Evolutionary conservation across 2,888 invertebrate genomes (phyloP).

Genomic region (Geotrupes spiniger): DNA sequence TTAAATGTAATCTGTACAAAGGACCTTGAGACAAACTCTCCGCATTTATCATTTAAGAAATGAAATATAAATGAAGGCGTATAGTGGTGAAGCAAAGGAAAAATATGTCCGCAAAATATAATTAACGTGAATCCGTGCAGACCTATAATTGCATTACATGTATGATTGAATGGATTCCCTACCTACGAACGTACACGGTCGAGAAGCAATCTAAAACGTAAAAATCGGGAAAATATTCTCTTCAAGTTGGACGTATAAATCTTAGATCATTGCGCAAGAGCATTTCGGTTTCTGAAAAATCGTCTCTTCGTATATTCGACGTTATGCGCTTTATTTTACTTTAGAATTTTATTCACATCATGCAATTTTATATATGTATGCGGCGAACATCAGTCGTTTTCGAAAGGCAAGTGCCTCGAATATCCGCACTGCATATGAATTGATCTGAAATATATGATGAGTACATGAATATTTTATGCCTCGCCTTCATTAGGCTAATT

Average conservation of each 20-base stretch:
- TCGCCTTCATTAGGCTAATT: constrained; percentile 4
- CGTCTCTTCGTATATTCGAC: constrained; percentile 10
- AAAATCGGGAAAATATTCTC: constrained; percentile 2
- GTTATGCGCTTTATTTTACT: constrained; percentile 25
- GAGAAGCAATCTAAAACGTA: too few relatives aligned
- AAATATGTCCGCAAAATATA: too few relatives aligned
- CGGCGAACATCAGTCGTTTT: constrained; percentile 38
- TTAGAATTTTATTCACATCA: constrained; percentile 38
- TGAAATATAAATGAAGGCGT: too few relatives aligned
- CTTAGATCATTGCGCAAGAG: background rate
- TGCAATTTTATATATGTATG: constrained; percentile 37
- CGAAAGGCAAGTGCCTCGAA: constrained; percentile 37
- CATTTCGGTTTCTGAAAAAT: constrained; percentile 8
- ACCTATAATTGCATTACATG: too few relatives aligned
- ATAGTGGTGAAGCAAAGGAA: too few relatives aligned
- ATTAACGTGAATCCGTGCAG: too few relatives aligned
- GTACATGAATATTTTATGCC: constrained; percentile 33
- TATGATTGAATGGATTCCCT: too few relatives aligned
- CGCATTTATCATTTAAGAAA: too few relatives aligned
- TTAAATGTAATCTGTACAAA: too few relatives aligned
- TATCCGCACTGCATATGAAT: constrained; percentile 38
- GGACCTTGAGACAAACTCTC: too few relatives aligned
- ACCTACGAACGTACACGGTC: too few relatives aligned
- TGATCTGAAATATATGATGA: constrained; percentile 31
- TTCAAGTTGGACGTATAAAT: constrained; percentile 7